Evolutionary conservation across 2,888 invertebrate genomes (phyloP).

Genomic region (Drosophila putrida): DNA sequence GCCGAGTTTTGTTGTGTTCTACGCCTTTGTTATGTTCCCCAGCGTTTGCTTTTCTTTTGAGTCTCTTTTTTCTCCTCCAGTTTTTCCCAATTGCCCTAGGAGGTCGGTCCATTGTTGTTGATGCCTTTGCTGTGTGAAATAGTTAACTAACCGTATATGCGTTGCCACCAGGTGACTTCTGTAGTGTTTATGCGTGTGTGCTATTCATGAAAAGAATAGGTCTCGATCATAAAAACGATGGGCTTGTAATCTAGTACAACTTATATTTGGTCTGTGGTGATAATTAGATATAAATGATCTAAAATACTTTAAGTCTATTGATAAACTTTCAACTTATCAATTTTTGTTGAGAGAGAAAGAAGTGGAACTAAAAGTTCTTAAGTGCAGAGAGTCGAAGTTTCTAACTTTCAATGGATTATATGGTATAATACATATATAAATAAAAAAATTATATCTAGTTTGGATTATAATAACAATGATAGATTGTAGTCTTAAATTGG

Average conservation of each 20-base stretch:
- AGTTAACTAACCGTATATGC: constrained; percentile 23
- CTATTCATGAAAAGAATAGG: neutral
- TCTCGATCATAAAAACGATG: neutral
- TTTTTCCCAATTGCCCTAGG: neutral
- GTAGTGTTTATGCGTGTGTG: constrained; percentile 17
- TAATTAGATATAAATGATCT: neutral
- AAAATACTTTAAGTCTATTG: no score
- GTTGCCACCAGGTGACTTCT: neutral
- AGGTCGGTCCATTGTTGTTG: neutral
- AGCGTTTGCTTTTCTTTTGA: constrained; percentile 12
- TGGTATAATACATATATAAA: no score
- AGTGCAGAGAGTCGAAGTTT: no score
- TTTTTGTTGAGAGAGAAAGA: no score
- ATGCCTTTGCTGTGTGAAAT: constrained; percentile 4
- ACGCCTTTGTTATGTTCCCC: constrained; percentile 32
- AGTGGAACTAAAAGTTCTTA: no score
- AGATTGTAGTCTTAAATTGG: no score
- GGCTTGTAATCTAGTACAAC: no score
- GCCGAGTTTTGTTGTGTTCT: constrained; percentile 38
- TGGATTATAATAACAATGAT: no score
- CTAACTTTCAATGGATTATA: no score
- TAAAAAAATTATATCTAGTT: no score
- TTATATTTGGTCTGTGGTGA: neutral
- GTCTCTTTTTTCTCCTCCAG: neutral
- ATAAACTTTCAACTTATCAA: no score